Percentiles rank a stretch among this genome's conserved stretches.
Conservation (phyloP, 1,140 invertebrate genomes). For the Drosophila nigromelanica region DNA sequence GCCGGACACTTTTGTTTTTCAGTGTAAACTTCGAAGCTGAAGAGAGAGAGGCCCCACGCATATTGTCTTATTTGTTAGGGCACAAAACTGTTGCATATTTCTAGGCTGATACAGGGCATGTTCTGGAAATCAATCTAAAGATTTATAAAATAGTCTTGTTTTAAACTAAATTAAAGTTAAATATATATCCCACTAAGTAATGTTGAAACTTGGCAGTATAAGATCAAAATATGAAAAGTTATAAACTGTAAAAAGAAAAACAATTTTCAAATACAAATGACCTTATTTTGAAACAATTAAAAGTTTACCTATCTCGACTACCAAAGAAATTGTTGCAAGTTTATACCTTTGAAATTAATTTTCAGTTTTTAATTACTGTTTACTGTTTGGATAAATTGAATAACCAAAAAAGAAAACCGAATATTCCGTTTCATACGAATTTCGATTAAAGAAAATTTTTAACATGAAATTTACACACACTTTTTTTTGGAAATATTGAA, state of each 20-base stretch:
- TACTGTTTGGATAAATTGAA: slow-evolving; percentile 16
- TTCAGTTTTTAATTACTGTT: slow-evolving; percentile 4
- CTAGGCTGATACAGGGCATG: slow-evolving; percentile 10
- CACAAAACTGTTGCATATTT: slow-evolving; percentile 35
- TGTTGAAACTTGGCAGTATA: too few relatives aligned
- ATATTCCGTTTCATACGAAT: slow-evolving; percentile 2
- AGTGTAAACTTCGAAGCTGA: neutral
- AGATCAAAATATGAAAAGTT: too few relatives aligned
- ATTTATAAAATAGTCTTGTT: neutral
- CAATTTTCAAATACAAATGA: too few relatives aligned
- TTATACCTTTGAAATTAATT: neutral
- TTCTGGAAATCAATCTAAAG: neutral
- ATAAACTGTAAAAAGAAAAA: too few relatives aligned
- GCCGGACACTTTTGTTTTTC: neutral
- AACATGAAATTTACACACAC: neutral
- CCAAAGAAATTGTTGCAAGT: neutral
- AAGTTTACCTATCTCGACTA: neutral
- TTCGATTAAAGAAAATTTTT: neutral
- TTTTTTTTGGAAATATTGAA: neutral
- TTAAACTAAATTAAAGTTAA: too few relatives aligned
- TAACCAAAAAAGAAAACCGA: neutral
- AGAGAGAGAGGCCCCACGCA: neutral
- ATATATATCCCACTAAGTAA: too few relatives aligned
- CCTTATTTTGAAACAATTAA: too few relatives aligned
- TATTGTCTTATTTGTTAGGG: neutral